A percentile compares a stretch with the other conserved stretches of the same genome.
Conservation (phyloP, 92 coral and sea anemone species). For the Phymanthus crucifer region DNA sequence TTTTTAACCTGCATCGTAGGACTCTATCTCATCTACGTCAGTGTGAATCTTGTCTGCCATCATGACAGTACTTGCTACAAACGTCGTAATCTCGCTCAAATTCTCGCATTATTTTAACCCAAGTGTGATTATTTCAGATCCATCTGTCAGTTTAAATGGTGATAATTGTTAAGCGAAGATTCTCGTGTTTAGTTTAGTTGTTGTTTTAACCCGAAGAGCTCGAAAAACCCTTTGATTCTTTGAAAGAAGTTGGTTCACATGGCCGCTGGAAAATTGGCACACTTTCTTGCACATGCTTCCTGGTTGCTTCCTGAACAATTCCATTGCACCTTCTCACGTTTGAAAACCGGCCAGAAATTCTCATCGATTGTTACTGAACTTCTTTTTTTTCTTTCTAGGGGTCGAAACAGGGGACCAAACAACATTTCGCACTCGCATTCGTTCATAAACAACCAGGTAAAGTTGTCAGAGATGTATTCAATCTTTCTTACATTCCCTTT, state of each 20-base stretch:
- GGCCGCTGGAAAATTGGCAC: background rate
- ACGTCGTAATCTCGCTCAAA: background rate
- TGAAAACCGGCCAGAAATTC: background rate
- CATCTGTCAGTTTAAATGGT: constrained; percentile 1
- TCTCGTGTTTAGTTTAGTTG: constrained; percentile 2
- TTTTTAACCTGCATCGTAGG: background rate
- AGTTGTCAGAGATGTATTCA: background rate
- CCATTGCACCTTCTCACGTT: background rate
- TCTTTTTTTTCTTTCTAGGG: constrained; percentile 13
- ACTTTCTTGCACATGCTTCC: constrained; percentile 12
- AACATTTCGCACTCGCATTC: background rate
- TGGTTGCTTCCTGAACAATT: constrained; percentile 11
- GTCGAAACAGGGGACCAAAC: constrained; percentile 21
- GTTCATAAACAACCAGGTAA: constrained; percentile 9
- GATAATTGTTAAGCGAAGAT: background rate
- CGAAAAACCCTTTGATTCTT: background rate
- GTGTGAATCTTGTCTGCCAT: background rate
- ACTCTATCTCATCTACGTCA: background rate
- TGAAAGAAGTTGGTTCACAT: background rate
- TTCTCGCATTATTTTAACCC: background rate
- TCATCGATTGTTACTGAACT: background rate
- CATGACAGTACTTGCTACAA: background rate
- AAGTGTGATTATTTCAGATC: background rate
- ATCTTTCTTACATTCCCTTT: background rate
- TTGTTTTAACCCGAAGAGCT: constrained; percentile 1